phyloP scores from a whole-genome alignment of 2,113 vertebrate species.

The Myiagra hebetior region DNA sequence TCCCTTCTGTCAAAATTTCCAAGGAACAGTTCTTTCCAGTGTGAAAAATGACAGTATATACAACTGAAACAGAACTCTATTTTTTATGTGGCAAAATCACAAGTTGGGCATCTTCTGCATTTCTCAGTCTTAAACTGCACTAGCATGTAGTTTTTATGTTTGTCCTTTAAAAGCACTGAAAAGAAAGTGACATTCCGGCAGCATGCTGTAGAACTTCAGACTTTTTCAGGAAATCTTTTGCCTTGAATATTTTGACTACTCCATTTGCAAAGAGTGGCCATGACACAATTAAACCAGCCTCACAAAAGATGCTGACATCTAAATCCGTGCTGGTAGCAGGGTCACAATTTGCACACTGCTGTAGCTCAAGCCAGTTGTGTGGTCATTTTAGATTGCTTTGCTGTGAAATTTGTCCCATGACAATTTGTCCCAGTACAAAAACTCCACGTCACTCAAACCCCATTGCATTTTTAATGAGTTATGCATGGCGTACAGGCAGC shows the following conservation, averaged over 20 bases:
- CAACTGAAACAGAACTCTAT: background rate
- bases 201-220: background rate
- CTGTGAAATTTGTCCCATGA: background rate
- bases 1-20: background rate
- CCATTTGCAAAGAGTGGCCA: background rate
- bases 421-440: background rate
- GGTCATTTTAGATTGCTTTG: background rate
- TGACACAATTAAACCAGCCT: background rate
- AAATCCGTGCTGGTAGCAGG: background rate
- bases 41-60: background rate
- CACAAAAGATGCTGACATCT: background rate
- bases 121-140: background rate
- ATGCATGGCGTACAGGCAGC: fast-evolving
- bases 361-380: background rate
- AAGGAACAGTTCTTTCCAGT: background rate
- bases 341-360: fast-evolving
- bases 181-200: background rate
- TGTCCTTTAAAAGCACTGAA: background rate
- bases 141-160: background rate
- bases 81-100: background rate
- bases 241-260: background rate
- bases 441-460: background rate
- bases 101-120: background rate
- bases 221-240: background rate
- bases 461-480: background rate